Conservation (phyloP, 2,797 vertebrate species). For the Myotis planiceps region DNA sequence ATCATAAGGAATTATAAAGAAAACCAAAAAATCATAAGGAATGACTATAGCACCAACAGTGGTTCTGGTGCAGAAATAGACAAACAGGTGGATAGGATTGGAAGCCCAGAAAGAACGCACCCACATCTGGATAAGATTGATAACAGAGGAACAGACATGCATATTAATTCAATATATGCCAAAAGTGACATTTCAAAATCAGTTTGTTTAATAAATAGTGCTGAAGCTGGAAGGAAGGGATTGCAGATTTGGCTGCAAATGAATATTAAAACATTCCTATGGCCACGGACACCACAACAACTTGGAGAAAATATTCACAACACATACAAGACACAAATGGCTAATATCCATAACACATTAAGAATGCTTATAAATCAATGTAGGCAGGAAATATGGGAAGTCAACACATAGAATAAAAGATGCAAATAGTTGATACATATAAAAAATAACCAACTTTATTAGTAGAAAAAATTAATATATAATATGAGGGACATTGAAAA, state of each 20-base stretch:
- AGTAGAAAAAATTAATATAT: background rate
- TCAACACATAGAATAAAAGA: background rate
- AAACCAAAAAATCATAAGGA: background rate
- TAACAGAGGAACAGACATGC: background rate
- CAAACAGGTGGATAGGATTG: background rate
- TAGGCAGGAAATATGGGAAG: background rate
- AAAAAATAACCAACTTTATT: background rate
- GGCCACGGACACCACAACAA: background rate
- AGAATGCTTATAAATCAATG: background rate
- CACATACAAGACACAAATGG: background rate
- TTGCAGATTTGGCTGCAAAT: background rate
- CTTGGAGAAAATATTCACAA: background rate
- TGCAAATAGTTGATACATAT: background rate
- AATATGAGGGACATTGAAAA: background rate
- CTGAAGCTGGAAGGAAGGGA: background rate
- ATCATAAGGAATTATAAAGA: background rate
- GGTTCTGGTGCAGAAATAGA: background rate
- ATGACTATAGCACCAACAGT: background rate
- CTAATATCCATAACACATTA: background rate
- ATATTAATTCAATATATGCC: background rate
- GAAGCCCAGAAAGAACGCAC: background rate
- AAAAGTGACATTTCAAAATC: constrained; percentile 11
- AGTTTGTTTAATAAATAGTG: background rate
- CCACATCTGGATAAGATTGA: background rate
- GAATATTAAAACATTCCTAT: background rate